Evolutionary conservation across 2,113 vertebrate species (phyloP).

Genomic region (Pteronura brasiliensis): DNA sequence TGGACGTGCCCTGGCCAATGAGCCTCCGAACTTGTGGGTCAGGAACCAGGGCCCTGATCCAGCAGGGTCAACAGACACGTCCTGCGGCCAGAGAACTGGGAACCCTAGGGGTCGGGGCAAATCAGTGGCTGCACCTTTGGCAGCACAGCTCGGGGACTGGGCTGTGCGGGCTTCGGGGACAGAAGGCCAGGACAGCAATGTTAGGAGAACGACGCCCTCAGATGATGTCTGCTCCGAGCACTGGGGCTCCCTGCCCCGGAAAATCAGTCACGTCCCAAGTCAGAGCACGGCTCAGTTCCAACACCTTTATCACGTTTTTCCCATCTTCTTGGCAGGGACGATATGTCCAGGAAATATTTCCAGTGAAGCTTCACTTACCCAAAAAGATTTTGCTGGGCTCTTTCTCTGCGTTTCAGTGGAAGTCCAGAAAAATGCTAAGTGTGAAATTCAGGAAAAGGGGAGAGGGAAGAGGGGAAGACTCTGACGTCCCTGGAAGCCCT

Average conservation of each 20-base stretch:
- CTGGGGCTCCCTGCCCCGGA: rapidly evolving
- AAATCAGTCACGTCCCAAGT: rapidly evolving
- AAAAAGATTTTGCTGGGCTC: rapidly evolving
- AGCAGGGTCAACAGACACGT: not conserved
- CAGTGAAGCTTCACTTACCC: not conserved
- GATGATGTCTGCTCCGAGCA: rapidly evolving
- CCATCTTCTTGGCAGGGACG: not conserved
- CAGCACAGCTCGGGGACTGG: rapidly evolving
- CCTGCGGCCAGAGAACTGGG: not conserved
- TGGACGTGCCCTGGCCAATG: not conserved
- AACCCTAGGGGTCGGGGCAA: rapidly evolving
- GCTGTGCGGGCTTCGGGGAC: not conserved
- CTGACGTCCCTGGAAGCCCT: rapidly evolving
- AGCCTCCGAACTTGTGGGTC: not conserved
- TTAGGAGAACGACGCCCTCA: rapidly evolving
- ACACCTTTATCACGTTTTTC: rapidly evolving
- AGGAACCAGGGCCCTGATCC: rapidly evolving
- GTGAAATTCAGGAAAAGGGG: not conserved
- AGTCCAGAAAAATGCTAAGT: not conserved
- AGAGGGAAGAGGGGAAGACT: too few species aligned
- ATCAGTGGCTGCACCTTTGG: rapidly evolving
- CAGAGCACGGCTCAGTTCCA: rapidly evolving
- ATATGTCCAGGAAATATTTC: rapidly evolving
- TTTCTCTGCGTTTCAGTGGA: not conserved
- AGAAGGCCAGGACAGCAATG: rapidly evolving